phyloP scores from a whole-genome alignment of 2,113 vertebrate genomes.

The Nothocercus julius region DNA sequence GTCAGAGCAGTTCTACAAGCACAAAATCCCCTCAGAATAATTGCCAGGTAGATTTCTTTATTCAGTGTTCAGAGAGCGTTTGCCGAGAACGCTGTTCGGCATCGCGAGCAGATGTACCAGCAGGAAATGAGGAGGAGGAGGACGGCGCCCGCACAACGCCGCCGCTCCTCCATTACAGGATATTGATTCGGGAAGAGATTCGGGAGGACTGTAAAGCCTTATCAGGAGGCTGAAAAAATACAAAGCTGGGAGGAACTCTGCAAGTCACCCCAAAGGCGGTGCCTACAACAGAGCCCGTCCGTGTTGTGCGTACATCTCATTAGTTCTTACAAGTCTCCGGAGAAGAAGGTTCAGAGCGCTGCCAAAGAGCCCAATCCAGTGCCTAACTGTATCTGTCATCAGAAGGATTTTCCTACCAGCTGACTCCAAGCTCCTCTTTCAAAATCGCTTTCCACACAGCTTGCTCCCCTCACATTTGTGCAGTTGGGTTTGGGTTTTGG shows the following conservation, averaged over 20 bases:
- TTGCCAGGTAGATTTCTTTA: neutral
- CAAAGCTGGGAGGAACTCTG: neutral
- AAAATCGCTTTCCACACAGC: rapidly evolving
- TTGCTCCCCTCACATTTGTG: neutral
- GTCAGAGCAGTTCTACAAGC: neutral
- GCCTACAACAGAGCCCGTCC: neutral
- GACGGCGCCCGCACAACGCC: neutral
- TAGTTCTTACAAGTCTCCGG: neutral
- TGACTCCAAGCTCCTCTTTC: neutral
- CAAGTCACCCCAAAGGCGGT: neutral
- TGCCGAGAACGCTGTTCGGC: neutral
- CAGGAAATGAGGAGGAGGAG: neutral
- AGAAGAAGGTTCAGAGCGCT: neutral
- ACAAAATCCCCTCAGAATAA: neutral
- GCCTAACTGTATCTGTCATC: neutral
- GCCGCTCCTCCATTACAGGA: neutral
- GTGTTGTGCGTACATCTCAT: neutral
- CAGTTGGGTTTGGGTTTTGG: neutral
- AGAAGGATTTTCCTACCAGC: neutral
- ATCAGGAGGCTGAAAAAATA: rapidly evolving
- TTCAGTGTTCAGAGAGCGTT: neutral
- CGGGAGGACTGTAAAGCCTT: neutral
- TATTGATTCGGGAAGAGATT: rapidly evolving
- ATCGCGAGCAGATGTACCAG: neutral
- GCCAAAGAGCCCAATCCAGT: neutral